Evolutionary conservation across 2,797 vertebrate species (phyloP).

Genomic region (Acanthurus lineatus): DNA sequence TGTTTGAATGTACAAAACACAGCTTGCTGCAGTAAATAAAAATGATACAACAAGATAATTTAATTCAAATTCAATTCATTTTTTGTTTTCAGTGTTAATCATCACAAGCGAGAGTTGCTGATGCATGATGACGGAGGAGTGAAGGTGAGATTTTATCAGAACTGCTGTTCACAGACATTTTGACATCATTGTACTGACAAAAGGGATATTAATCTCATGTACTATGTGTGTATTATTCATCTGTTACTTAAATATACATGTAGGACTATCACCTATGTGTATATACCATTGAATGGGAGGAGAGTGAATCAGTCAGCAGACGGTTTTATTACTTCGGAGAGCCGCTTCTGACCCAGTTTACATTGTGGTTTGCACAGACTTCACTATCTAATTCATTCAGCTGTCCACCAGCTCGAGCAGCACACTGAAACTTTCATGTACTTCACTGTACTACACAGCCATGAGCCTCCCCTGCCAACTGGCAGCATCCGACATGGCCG

Average conservation of each 20-base stretch:
- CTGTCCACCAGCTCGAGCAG: constrained; percentile 4
- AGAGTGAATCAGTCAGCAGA: neutral
- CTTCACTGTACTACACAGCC: constrained; percentile 5
- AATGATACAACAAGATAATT: neutral
- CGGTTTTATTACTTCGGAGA: neutral
- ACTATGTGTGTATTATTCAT: neutral
- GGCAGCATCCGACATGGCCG: neutral
- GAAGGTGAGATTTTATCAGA: neutral
- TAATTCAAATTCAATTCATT: neutral
- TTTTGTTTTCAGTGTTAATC: neutral
- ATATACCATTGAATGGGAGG: neutral
- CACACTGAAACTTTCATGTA: constrained; percentile 7
- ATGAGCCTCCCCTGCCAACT: neutral
- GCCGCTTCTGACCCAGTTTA: neutral
- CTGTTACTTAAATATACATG: neutral
- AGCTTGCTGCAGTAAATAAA: too few species aligned
- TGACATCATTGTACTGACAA: neutral
- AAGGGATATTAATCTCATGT: neutral
- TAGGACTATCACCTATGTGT: neutral
- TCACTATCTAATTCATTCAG: constrained; percentile 14
- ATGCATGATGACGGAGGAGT: neutral
- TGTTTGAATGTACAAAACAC: neutral
- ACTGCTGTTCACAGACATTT: neutral
- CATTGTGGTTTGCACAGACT: neutral
- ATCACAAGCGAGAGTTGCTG: neutral